Evolutionary conservation across 2,797 vertebrate genomes (phyloP).

Genomic region (Epinephelus malabaricus): DNA sequence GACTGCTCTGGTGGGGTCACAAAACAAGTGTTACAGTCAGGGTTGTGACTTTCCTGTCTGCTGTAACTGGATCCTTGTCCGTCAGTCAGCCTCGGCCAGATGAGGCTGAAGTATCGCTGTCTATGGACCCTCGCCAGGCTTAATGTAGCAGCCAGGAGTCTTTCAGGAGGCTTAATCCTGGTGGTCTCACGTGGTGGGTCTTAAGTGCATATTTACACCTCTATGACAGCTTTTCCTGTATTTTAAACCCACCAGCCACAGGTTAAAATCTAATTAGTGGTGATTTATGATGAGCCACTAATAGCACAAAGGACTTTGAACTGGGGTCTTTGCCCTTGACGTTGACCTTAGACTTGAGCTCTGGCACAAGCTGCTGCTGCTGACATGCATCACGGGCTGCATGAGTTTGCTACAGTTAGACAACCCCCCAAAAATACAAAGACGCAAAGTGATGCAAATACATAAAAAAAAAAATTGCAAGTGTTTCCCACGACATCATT

Average conservation of each 20-base stretch:
- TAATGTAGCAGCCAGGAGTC: conserved; percentile 12
- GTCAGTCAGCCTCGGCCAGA: conserved; percentile 1
- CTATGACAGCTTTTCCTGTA: conserved; percentile 42
- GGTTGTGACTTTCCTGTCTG: neutral
- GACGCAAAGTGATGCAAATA: neutral
- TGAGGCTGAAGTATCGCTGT: conserved; percentile 9
- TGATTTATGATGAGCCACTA: conserved; percentile 52
- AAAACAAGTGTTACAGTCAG: neutral
- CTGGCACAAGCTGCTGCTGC: conserved; percentile 4
- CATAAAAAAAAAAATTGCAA: neutral
- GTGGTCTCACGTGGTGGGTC: conserved; percentile 46
- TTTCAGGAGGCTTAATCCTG: conserved; percentile 25
- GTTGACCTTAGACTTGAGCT: conserved; percentile 47
- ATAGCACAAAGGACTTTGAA: conserved; percentile 36
- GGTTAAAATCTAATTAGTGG: conserved; percentile 57
- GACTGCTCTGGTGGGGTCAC: neutral
- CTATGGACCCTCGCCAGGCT: neutral
- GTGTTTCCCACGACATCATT: neutral
- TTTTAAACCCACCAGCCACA: conserved; percentile 41
- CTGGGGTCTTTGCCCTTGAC: conserved; percentile 40
- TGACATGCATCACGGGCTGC: neutral
- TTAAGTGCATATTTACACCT: conserved; percentile 55
- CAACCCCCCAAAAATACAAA: neutral
- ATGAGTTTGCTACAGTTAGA: neutral
- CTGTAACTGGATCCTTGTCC: conserved; percentile 2